A percentile compares a stretch with the other conserved stretches of the same genome.
Conservation (phyloP, 2,113 vertebrate species). For the Perca flavescens region DNA sequence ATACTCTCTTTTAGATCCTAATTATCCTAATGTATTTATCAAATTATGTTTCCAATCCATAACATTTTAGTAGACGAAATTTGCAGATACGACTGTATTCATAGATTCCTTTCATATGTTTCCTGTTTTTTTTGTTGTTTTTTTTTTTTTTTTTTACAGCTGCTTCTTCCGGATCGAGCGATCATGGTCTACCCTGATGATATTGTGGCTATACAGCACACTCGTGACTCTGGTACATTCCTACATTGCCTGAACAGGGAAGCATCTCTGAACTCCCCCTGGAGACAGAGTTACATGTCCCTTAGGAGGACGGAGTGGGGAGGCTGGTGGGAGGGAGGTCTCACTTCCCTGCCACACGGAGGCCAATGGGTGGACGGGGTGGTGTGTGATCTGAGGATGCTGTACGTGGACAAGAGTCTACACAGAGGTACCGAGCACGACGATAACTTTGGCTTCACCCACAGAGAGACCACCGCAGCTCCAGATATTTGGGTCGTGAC, state of each 20-base stretch:
- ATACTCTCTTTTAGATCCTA: too few species aligned
- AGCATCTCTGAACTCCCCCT: conserved; percentile 67
- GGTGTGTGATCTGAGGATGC: conserved; percentile 82
- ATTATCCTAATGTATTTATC: too few species aligned
- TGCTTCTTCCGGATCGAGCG: conserved; percentile 68
- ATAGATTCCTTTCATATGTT: neutral
- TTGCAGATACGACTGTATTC: too few species aligned
- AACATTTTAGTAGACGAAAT: too few species aligned
- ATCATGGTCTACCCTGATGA: conserved; percentile 85
- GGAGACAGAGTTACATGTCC: conserved; percentile 86
- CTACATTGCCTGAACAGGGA: conserved; percentile 71
- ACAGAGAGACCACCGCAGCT: conserved; percentile 34
- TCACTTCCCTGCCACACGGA: conserved; percentile 44
- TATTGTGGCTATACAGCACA: conserved; percentile 85
- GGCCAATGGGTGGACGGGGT: conserved; percentile 82
- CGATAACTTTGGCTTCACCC: conserved; percentile 32
- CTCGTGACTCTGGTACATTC: conserved; percentile 69
- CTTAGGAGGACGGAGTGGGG: conserved; percentile 74
- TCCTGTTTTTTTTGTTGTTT: neutral
- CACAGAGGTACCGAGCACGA: conserved; percentile 52
- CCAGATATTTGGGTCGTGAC: conserved; percentile 5
- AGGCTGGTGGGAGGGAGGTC: conserved; percentile 81
- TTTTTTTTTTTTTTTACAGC: conserved; percentile 58
- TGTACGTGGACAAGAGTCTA: conserved; percentile 72
- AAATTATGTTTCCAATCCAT: too few species aligned